A percentile compares a stretch with the other conserved stretches of the same genome.
Conservation (phyloP, 2,113 vertebrate genomes). For the Oryzias curvinotus region DNA sequence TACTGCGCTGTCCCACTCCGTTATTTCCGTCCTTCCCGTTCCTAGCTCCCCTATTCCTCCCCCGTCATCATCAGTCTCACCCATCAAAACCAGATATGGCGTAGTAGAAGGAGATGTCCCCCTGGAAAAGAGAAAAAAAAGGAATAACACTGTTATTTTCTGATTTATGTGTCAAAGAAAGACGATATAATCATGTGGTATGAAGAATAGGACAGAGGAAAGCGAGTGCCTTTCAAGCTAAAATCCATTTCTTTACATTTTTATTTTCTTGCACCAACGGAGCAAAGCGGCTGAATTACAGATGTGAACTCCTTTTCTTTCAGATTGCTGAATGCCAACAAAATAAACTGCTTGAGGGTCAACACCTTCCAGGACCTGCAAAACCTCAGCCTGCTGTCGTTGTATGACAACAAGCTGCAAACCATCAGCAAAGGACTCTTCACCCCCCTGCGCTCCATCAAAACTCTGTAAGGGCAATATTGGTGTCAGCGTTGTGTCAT, state of each 20-base stretch:
- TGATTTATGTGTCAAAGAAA: constrained; percentile 44
- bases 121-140: constrained; percentile 25
- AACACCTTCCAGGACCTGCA: constrained; percentile 98
- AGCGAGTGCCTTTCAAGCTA: constrained; percentile 4
- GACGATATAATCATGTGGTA: constrained; percentile 21
- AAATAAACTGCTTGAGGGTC: constrained; percentile 97
- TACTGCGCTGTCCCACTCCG: constrained; percentile 37
- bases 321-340: constrained; percentile 98
- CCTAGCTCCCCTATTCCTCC: constrained; percentile 14
- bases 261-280: constrained; percentile 1
- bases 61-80: constrained; percentile 25
- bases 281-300: neutral
- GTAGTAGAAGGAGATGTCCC: constrained; percentile 12
- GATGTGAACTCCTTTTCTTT: constrained; percentile 47
- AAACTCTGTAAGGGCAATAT: constrained; percentile 89
- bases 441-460: constrained; percentile 90
- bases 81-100: constrained; percentile 52
- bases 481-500: neutral
- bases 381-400: constrained; percentile 94
- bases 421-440: constrained; percentile 98
- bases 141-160: constrained; percentile 41
- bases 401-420: constrained; percentile 99
- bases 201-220: neutral
- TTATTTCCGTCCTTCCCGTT: constrained; percentile 40
- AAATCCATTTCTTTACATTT: constrained; percentile 9